phyloP scores from a whole-genome alignment of 2,113 vertebrate genomes.

The Rhegmatorhina hoffmannsi region DNA sequence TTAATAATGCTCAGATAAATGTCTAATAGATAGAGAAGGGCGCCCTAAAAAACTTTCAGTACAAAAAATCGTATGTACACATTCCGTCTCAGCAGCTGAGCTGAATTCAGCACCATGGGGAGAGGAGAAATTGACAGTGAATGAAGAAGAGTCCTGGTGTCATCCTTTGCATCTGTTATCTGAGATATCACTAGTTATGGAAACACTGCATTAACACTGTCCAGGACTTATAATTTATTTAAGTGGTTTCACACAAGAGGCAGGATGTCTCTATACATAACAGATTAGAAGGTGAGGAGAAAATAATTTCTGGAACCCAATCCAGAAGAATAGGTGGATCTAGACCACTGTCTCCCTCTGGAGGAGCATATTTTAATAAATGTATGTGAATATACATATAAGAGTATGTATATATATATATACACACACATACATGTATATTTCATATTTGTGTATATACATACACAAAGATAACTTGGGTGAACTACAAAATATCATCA shows the following conservation, averaged over 20 bases:
- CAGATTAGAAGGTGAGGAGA: neutral
- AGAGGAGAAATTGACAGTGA: neutral
- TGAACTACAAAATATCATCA: neutral
- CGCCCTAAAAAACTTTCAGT: neutral
- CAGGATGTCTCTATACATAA: neutral
- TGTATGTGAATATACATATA: neutral
- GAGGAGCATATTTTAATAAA: neutral
- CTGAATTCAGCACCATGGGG: neutral
- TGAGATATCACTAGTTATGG: neutral
- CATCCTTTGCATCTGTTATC: neutral
- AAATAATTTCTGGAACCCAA: neutral
- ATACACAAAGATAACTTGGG: neutral
- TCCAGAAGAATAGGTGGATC: neutral
- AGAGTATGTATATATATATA: accelerated
- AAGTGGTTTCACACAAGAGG: neutral
- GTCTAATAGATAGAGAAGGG: neutral
- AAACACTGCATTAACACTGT: neutral
- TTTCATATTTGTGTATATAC: neutral
- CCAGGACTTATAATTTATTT: neutral
- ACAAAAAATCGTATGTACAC: neutral
- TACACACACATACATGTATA: neutral
- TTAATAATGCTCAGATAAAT: neutral
- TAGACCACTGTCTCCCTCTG: neutral
- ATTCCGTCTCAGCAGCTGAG: neutral
- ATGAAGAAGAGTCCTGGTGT: neutral